A percentile compares a stretch with the other conserved stretches of the same genome.
Conservation (phyloP, 2,113 vertebrate genomes). For the Malurus melanocephalus region DNA sequence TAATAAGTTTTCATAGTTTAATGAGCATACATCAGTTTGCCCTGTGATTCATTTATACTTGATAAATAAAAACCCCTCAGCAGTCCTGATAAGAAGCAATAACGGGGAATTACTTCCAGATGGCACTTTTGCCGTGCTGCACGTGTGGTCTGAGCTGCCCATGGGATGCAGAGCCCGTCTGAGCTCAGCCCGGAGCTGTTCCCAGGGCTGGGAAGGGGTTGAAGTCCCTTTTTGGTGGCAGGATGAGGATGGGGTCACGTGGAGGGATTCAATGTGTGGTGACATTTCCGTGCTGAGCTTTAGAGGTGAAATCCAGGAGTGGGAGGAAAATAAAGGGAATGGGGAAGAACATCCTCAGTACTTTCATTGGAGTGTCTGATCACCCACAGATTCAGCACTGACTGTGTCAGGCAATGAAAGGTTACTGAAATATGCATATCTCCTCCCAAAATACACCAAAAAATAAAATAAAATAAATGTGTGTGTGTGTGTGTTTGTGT, state of each 20-base stretch:
- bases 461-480: too few species aligned
- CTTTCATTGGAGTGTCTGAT: background rate
- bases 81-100: conserved; percentile 70
- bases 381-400: background rate
- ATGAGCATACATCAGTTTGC: conserved; percentile 68
- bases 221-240: background rate
- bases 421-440: background rate
- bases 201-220: background rate
- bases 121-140: conserved; percentile 61
- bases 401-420: background rate
- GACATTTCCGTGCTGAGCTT: background rate
- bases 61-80: conserved; percentile 65
- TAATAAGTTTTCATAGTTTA: conserved; percentile 70
- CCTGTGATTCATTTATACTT: conserved; percentile 70
- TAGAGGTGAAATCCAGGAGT: background rate
- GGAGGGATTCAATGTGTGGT: background rate
- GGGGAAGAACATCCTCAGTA: accelerated
- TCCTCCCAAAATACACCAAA: background rate
- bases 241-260: background rate
- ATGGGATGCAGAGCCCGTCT: background rate
- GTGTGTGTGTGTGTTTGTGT: too few species aligned
- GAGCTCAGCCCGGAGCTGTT: background rate
- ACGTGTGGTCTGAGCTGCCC: conserved; percentile 57
- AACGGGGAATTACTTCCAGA: conserved; percentile 74
- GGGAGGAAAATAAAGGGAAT: background rate